These are phyloP conservation scores for Phallusia fumigata DNA, from an alignment of 23 tunicate species.

Conservation along the genomic window DNA sequence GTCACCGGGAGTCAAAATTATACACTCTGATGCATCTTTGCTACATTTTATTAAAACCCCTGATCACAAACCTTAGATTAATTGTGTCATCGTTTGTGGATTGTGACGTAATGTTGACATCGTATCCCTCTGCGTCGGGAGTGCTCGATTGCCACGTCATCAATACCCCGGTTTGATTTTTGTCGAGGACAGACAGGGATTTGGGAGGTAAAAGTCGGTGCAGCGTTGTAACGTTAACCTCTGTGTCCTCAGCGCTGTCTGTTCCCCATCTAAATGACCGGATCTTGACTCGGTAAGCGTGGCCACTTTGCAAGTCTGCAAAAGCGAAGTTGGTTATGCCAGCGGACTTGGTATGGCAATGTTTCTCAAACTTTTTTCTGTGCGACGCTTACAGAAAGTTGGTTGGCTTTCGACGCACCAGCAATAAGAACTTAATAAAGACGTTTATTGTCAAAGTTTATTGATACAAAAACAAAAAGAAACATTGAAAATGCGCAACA, in stretches of 20 bases:
- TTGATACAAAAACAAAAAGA: too few species aligned
- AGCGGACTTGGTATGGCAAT: too few species aligned
- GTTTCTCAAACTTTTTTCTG: too few species aligned
- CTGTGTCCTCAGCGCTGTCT: constrained; percentile 17
- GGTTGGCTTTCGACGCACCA: too few species aligned
- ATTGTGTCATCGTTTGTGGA: not conserved
- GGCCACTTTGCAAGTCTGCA: constrained; percentile 19
- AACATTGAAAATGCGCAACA: too few species aligned
- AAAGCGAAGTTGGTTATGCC: not conserved
- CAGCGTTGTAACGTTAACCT: constrained; percentile 23
- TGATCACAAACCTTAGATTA: not conserved
- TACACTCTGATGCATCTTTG: not conserved
- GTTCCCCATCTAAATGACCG: constrained; percentile 36
- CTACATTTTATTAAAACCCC: not conserved
- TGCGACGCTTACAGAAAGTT: too few species aligned
- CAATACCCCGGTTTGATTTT: constrained; percentile 17
- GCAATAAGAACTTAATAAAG: too few species aligned
- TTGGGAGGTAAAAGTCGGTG: constrained; percentile 16
- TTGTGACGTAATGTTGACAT: not conserved
- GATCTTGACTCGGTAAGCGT: not conserved
- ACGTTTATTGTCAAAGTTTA: too few species aligned
- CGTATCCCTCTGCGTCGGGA: constrained; percentile 25
- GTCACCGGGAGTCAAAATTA: too few species aligned
- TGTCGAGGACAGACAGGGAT: not conserved
- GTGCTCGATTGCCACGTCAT: constrained; percentile 22